Conservation (phyloP, 2,797 vertebrate species). For the Tympanoctomys barrerae region DNA sequence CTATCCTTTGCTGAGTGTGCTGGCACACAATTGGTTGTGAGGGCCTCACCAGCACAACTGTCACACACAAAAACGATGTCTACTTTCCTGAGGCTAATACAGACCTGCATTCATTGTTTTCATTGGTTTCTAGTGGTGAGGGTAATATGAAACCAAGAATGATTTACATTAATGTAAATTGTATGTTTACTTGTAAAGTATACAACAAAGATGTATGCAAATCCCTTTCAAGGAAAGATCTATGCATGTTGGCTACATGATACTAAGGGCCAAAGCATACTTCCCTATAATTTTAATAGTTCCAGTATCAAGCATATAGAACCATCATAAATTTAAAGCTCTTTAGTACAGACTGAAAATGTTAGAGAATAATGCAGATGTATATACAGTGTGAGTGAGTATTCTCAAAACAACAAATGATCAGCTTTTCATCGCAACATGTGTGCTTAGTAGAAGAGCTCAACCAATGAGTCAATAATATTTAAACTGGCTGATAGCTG, state of each 20-base stretch:
- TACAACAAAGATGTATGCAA: not conserved
- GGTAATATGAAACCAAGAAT: not conserved
- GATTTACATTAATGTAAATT: not conserved
- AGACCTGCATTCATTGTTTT: not conserved
- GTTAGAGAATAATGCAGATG: slow-evolving; percentile 39
- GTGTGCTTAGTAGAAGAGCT: slow-evolving; percentile 71
- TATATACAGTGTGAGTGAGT: slow-evolving; percentile 4
- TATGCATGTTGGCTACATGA: not conserved
- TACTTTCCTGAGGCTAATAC: not conserved
- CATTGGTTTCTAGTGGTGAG: not conserved
- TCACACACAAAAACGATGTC: not conserved
- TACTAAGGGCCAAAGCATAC: not conserved
- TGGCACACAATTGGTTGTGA: not conserved
- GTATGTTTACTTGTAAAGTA: not conserved
- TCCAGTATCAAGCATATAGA: not conserved
- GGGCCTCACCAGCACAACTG: slow-evolving; percentile 1
- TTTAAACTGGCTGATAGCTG: slow-evolving; percentile 76
- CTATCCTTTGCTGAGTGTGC: slow-evolving; percentile 1
- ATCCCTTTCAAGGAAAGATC: not conserved
- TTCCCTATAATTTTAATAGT: not conserved
- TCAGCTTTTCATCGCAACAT: slow-evolving; percentile 67
- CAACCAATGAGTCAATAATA: slow-evolving; percentile 77
- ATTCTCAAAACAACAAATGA: slow-evolving; percentile 71
- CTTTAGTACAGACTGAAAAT: slow-evolving; percentile 1
- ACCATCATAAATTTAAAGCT: not conserved